phyloP scores from a whole-genome alignment of 2,113 vertebrate genomes.

The Syrmaticus mikado region DNA sequence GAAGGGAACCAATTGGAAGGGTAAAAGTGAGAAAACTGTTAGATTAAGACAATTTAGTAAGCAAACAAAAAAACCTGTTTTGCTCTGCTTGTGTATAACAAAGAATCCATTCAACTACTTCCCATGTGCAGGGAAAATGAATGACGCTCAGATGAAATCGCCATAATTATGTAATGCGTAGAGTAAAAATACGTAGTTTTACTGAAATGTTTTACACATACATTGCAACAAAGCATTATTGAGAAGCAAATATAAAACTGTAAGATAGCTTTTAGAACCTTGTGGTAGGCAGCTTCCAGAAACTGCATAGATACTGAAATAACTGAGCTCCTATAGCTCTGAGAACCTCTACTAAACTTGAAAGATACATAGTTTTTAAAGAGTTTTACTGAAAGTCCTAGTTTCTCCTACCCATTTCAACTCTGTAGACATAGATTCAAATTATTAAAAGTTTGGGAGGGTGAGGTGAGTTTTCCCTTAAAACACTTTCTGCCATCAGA shows the following conservation, averaged over 20 bases:
- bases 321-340: neutral
- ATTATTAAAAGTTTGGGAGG: neutral
- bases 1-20: neutral
- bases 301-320: neutral
- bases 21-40: neutral
- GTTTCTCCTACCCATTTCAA: neutral
- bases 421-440: neutral
- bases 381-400: neutral
- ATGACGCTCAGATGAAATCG: neutral
- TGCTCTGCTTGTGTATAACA: too few relatives aligned
- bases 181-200: neutral
- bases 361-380: neutral
- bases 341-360: neutral
- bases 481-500: neutral
- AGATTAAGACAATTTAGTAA: neutral
- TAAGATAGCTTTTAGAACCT: neutral
- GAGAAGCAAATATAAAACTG: neutral
- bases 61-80: neutral
- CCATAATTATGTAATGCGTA: neutral
- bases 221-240: neutral
- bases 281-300: neutral
- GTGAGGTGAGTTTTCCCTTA: accelerated
- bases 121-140: neutral
- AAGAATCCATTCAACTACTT: neutral
- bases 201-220: neutral